Base-by-base conservation (phyloP, 2,797 vertebrate species). In the Cheirogaleus major region DNA sequence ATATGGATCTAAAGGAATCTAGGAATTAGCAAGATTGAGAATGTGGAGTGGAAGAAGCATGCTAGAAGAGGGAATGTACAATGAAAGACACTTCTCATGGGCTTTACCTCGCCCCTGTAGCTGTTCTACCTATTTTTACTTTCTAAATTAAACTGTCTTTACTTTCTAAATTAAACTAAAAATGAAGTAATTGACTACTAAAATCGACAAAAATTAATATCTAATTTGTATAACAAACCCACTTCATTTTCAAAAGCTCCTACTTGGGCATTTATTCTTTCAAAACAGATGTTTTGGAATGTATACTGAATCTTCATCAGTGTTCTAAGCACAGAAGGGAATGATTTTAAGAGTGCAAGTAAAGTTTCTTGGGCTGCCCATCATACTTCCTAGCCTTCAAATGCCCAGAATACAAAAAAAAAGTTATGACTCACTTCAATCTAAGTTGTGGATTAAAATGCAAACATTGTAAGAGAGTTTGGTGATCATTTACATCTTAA, bases 91-190 rank as follows among this genome's bases (percentile, higher is more conserved):
- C 14, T 70, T 55, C 23, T 75, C 23, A 14, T 23, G 23, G 50
- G 35, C 18, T 41, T 25, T 13, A 27, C 23, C 27, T 79, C 27
- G 27, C 3, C 15, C 41, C 50, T 18, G 4, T 35, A 65, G 27
- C n/a, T 80, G n/a, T n/a, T 65, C 69, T 67, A 70, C 18, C 48
- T 38, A 45, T 57, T 67, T n/a, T 69, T 76, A 59, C 48, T 94
- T 96, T 83, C 81, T 27, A 55, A 92, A 84, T 4, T 78, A 7
- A 87, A 87, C 23, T 94, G 13, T 45, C 38, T 93, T 95, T 23
- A 84, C 48, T 94, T 96, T 83, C 81, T 27, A 55, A 92, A 84
- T 4, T 78, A 7, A 87, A 67, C 32, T 38, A 83, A 63, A 89
- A 80, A 55, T 52, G 25, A 59, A 45, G 9, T n/a, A 82, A 59